Percentiles rank a stretch among this genome's conserved stretches.
phyloP scores from a whole-genome alignment of 2,113 vertebrate genomes.

The Mus musculus region GRCm39 chr5:98409501-98410000 shows the following conservation, averaged over 20 bases:
- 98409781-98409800: conserved; percentile 92
- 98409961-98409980: neutral
- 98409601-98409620: conserved; percentile 48
- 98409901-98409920: conserved; percentile 92
- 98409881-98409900: conserved; percentile 97
- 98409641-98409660: neutral
- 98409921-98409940: conserved; percentile 77
- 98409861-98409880: conserved; percentile 99
- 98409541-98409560: conserved; percentile 26
- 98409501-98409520: conserved; percentile 1
- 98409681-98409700: neutral
- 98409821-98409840: conserved; percentile 98
- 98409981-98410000: neutral
- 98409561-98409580: neutral
- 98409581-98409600: conserved; percentile 21
- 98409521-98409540: neutral
- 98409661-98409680: neutral
- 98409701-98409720: conserved; percentile 43
- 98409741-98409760: conserved; percentile 79
- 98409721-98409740: conserved; percentile 59
- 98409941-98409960: conserved; percentile 30
- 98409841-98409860: conserved; percentile 98
- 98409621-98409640: neutral
- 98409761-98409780: conserved; percentile 89
- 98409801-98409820: conserved; percentile 99